phyloP scores from a whole-genome alignment of 2,797 vertebrate genomes.

The Mus spretus region DNA sequence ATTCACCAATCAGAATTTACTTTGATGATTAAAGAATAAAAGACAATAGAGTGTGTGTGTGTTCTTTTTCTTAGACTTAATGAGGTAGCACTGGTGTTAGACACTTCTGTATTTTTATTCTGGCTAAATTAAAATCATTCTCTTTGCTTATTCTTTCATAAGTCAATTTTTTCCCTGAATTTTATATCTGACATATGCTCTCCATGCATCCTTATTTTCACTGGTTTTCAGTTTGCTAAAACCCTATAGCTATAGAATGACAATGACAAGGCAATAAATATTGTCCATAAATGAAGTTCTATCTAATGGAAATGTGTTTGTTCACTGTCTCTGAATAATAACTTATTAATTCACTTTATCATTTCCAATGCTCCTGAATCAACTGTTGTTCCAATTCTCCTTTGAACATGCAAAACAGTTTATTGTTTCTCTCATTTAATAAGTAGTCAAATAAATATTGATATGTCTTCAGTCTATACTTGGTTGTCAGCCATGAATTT shows the following conservation, averaged over 20 bases:
- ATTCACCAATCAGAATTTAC: not conserved
- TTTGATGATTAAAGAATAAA: constrained; percentile 46
- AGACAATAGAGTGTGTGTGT: not conserved
- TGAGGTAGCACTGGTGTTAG: constrained; percentile 54
- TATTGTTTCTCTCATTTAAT: not conserved
- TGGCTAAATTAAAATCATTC: not conserved
- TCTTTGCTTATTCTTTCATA: not conserved
- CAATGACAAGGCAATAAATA: not conserved
- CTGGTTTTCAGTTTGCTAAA: not conserved
- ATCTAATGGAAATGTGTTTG: not conserved
- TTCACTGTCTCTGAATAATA: not conserved
- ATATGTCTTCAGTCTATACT: not conserved
- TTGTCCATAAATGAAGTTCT: not conserved
- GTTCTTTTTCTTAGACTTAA: not conserved
- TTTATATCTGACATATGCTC: not conserved
- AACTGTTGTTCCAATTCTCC: not conserved
- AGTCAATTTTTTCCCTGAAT: not conserved
- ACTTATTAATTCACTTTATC: not conserved
- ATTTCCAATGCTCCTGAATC: not conserved
- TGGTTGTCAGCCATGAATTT: not conserved
- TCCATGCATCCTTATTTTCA: not conserved
- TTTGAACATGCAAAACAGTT: not conserved
- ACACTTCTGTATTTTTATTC: constrained; percentile 10
- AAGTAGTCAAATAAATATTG: constrained; percentile 24
- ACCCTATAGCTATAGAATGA: not conserved